Percentiles rank a stretch among this genome's conserved stretches.
phyloP scores from a whole-genome alignment of 2,888 invertebrate genomes.

The Amphipoea oculea region DNA sequence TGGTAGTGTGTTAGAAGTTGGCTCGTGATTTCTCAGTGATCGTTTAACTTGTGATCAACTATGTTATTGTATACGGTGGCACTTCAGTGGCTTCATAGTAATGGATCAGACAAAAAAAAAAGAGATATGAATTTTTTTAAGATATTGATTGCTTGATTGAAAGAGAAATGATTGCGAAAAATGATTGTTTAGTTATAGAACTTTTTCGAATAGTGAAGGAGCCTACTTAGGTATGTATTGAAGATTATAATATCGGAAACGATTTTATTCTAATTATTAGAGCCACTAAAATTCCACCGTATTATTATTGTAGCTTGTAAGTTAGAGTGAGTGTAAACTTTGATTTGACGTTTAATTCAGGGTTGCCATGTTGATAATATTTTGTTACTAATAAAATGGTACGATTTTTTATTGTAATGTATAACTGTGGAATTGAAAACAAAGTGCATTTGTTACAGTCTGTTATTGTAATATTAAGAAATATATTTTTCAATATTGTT shows the following conservation, averaged over 20 bases:
- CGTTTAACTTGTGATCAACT: conserved; percentile 78
- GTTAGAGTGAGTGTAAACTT: conserved; percentile 67
- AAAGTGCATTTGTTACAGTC: conserved; percentile 85
- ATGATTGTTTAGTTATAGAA: not conserved
- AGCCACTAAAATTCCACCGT: conserved; percentile 43
- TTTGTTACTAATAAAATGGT: conserved; percentile 68
- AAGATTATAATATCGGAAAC: not conserved
- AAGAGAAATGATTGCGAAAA: not conserved
- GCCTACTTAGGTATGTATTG: not conserved
- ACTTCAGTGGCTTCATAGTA: conserved; percentile 36
- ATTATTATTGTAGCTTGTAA: conserved; percentile 49
- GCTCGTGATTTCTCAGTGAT: conserved; percentile 83
- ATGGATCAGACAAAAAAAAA: not conserved
- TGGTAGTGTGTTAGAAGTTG: conserved; percentile 56
- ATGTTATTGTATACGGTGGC: conserved; percentile 46
- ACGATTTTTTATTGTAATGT: conserved; percentile 66
- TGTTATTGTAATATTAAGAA: conserved; percentile 74
- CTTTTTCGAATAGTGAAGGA: not conserved
- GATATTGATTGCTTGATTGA: conserved; percentile 5
- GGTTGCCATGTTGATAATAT: conserved; percentile 83
- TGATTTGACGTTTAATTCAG: conserved; percentile 74
- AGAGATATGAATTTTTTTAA: not conserved
- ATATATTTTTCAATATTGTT: conserved; percentile 80
- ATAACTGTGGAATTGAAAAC: conserved; percentile 78
- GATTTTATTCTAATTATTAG: conserved; percentile 57